phyloP scores from a whole-genome alignment of 2,888 invertebrate species.

The Merodon equestris region DNA sequence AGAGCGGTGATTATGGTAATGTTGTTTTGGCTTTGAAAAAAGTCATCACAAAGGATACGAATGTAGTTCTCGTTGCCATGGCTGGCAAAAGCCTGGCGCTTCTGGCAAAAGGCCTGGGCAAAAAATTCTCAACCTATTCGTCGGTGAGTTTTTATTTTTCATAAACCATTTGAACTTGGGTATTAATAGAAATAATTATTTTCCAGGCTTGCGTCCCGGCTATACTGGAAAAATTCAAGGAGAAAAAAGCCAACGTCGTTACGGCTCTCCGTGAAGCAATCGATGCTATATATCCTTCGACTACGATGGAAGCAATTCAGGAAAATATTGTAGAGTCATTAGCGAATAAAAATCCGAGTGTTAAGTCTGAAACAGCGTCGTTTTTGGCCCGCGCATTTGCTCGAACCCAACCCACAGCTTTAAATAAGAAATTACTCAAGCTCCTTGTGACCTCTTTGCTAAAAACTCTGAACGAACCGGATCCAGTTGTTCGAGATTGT shows the following conservation, averaged over 20 bases:
- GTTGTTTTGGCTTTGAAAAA: slow-evolving; percentile 92
- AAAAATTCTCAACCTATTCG: slow-evolving; percentile 92
- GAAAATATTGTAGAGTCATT: slow-evolving; percentile 93
- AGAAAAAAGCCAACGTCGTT: slow-evolving; percentile 96
- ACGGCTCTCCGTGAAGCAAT: slow-evolving; percentile 91
- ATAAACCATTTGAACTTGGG: too few relatives aligned
- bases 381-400: slow-evolving; percentile 92
- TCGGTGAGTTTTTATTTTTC: slow-evolving; percentile 73
- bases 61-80: slow-evolving; percentile 93
- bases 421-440: slow-evolving; percentile 95
- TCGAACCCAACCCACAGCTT: slow-evolving; percentile 87
- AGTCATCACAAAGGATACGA: slow-evolving; percentile 95
- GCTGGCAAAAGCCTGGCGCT: slow-evolving; percentile 91
- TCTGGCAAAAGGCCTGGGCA: slow-evolving; percentile 91
- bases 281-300: slow-evolving; percentile 92
- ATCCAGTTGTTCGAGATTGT: slow-evolving; percentile 94
- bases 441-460: slow-evolving; percentile 87
- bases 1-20: slow-evolving; percentile 95
- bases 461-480: slow-evolving; percentile 83
- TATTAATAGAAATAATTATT: too few relatives aligned
- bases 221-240: slow-evolving; percentile 97
- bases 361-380: slow-evolving; percentile 91
- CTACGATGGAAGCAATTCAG: slow-evolving; percentile 88
- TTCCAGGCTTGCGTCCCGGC: slow-evolving; percentile 84
- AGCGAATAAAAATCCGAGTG: slow-evolving; percentile 93